A percentile compares a stretch with the other conserved stretches of the same genome.
phyloP scores from a whole-genome alignment of 2,888 invertebrate species.

The Platycheirus rosarum region DNA sequence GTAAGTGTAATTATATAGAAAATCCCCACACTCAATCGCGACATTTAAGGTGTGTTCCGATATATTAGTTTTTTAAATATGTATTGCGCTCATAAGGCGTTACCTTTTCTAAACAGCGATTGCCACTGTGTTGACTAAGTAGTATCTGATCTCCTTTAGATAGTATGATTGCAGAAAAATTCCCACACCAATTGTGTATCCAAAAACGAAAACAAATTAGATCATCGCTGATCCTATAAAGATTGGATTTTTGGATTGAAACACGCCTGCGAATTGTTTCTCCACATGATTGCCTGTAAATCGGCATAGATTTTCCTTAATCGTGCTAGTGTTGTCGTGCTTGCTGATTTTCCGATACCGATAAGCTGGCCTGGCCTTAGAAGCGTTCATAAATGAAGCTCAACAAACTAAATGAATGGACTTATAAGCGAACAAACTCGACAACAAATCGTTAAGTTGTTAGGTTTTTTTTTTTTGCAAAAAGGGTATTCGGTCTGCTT shows the following conservation, averaged over 20 bases:
- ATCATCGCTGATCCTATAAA: slow-evolving; percentile 13
- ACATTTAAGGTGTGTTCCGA: slow-evolving; percentile 35
- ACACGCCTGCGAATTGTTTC: slow-evolving; percentile 52
- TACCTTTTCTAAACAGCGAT: slow-evolving; percentile 9
- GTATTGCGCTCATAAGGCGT: slow-evolving; percentile 41
- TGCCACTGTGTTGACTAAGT: slow-evolving; percentile 19
- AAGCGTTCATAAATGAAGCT: slow-evolving; percentile 29
- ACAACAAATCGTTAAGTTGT: slow-evolving; percentile 49
- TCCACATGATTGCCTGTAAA: slow-evolving; percentile 28
- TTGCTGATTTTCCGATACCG: slow-evolving; percentile 42
- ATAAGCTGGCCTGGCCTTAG: slow-evolving; percentile 48
- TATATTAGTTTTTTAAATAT: slow-evolving; percentile 7
- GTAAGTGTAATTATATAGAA: slow-evolving; percentile 45
- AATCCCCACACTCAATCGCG: slow-evolving; percentile 31
- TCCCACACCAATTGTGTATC: slow-evolving; percentile 43
- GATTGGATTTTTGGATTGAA: slow-evolving; percentile 36
- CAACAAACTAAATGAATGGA: slow-evolving; percentile 36
- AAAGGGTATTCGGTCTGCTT: slow-evolving; percentile 8
- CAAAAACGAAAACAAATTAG: slow-evolving; percentile 64
- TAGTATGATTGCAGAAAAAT: slow-evolving; percentile 7
- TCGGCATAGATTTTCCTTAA: slow-evolving; percentile 29
- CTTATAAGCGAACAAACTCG: slow-evolving; percentile 43
- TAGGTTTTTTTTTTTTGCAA: slow-evolving; percentile 9
- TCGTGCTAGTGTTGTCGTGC: slow-evolving; percentile 7
- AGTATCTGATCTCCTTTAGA: slow-evolving; percentile 30